These are phyloP conservation scores for Madoqua kirkii DNA, from an alignment of 2,113 vertebrate genomes.

Conservation along the genomic window DNA sequence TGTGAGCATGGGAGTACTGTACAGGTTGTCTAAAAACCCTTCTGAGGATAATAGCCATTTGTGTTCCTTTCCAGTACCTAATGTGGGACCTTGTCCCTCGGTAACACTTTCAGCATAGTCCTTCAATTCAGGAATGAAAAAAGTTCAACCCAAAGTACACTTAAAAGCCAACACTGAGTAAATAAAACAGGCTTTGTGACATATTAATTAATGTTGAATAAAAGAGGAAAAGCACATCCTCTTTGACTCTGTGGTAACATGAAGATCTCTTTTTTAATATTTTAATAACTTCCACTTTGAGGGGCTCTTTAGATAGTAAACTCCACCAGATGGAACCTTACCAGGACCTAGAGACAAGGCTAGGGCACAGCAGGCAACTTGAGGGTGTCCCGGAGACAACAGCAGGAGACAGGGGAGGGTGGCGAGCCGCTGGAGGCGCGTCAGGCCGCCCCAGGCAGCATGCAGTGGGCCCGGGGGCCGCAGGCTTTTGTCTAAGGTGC, in stretches of 20 bases:
- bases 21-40: background rate
- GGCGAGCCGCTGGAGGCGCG: background rate
- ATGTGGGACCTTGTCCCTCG: background rate
- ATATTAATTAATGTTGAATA: background rate
- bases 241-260: background rate
- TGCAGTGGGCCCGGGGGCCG: background rate
- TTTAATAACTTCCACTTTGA: background rate
- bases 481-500: background rate
- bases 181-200: background rate
- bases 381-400: background rate
- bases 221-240: background rate
- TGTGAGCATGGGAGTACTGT: background rate
- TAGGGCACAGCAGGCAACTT: background rate
- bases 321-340: background rate
- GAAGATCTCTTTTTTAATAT: background rate
- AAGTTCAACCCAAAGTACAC: background rate
- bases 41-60: background rate
- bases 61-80: background rate
- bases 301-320: background rate
- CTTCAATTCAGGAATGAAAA: background rate
- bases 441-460: background rate
- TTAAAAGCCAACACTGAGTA: background rate
- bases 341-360: background rate
- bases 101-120: background rate
- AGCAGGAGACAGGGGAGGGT: background rate